A percentile compares a stretch with the other conserved stretches of the same genome.
Conservation (phyloP, 2,113 vertebrate genomes). For the Toxotes jaculatrix region DNA sequence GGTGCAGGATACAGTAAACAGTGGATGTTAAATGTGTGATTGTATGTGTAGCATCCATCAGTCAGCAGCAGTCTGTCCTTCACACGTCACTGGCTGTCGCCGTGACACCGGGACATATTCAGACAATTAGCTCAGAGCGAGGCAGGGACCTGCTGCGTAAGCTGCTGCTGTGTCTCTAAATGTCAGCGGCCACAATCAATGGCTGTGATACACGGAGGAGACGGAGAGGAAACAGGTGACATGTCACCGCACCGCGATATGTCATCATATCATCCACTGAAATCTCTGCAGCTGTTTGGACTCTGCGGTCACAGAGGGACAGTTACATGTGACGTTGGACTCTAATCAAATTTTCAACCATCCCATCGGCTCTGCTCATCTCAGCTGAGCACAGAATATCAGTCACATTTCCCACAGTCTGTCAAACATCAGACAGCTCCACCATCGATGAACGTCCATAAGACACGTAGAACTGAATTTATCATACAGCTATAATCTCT, state of each 20-base stretch:
- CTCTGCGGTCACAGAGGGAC: neutral
- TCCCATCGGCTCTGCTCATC: too few species aligned
- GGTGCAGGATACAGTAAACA: neutral
- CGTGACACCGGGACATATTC: conserved; percentile 44
- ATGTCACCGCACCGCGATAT: neutral
- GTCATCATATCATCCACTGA: neutral
- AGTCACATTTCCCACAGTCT: too few species aligned
- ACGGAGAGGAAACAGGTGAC: conserved; percentile 16
- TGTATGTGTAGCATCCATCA: conserved; percentile 24
- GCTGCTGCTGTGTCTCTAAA: conserved; percentile 35
- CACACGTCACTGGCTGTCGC: conserved; percentile 50
- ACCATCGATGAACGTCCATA: too few species aligned
- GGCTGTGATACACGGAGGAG: neutral
- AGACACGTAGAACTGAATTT: too few species aligned
- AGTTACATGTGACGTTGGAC: too few species aligned
- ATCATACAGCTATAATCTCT: too few species aligned
- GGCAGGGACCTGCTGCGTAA: conserved; percentile 18
- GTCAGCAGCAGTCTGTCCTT: conserved; percentile 43
- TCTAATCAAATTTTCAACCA: too few species aligned
- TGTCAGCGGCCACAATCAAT: conserved; percentile 41
- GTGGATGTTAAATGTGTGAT: neutral
- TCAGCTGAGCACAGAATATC: too few species aligned
- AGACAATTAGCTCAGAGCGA: conserved; percentile 57
- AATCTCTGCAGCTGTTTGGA: neutral
- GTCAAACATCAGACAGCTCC: too few species aligned